Percentiles rank a stretch among this genome's conserved stretches.
These are phyloP conservation scores for Panthera tigris DNA, from an alignment of 2,113 vertebrate species.

Conservation along the genomic window DNA sequence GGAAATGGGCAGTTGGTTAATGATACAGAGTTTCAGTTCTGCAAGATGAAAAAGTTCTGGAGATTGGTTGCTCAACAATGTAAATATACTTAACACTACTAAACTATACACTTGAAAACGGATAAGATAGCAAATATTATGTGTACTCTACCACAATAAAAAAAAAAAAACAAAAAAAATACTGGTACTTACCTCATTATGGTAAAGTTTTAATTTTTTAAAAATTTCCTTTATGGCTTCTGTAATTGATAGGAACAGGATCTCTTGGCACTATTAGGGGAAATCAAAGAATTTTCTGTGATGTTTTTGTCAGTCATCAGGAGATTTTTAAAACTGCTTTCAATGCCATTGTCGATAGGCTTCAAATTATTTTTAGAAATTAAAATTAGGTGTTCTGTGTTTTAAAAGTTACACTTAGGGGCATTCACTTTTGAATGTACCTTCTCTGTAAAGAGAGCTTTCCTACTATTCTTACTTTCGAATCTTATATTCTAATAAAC, in stretches of 20 bases:
- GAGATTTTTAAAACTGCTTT: not conserved
- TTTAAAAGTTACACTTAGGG: not conserved
- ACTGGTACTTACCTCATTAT: slow-evolving; percentile 74
- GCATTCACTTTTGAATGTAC: too few relatives aligned
- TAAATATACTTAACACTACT: not conserved
- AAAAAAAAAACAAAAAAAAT: not conserved
- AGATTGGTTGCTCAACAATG: not conserved
- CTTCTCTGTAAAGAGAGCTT: too few relatives aligned
- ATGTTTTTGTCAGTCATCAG: slow-evolving; percentile 32
- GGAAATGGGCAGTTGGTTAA: not conserved
- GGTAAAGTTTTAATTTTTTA: not conserved
- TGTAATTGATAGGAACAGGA: slow-evolving; percentile 2
- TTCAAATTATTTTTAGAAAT: slow-evolving; percentile 45
- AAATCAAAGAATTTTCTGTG: slow-evolving; percentile 61
- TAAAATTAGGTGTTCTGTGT: slow-evolving; percentile 14
- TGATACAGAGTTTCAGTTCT: not conserved
- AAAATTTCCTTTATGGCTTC: slow-evolving; percentile 40
- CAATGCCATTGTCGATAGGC: not conserved
- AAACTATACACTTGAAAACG: not conserved
- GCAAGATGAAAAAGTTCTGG: not conserved
- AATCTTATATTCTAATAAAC: too few relatives aligned
- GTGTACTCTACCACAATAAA: not conserved
- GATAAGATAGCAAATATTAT: not conserved
- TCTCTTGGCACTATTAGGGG: slow-evolving; percentile 34
- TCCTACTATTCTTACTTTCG: too few relatives aligned